Conservation (phyloP, 2,113 vertebrate genomes). For the Patagioenas fasciata region DNA sequence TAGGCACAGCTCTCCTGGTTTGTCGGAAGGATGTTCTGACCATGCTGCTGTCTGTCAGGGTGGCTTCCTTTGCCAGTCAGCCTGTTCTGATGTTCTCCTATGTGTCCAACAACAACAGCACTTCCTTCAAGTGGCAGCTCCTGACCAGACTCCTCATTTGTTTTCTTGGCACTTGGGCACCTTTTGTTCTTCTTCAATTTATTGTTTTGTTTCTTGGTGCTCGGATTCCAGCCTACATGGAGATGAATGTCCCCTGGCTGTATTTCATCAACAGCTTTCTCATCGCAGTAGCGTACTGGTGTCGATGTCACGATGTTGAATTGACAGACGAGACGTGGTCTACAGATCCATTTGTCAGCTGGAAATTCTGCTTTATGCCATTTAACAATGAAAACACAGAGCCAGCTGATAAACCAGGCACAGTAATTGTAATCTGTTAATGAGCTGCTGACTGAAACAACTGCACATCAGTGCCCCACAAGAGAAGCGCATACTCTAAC, state of each 20-base stretch:
- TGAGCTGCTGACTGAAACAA: background rate
- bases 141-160: constrained; percentile 66
- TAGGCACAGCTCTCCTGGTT: constrained; percentile 40
- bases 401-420: constrained; percentile 42
- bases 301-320: constrained; percentile 45
- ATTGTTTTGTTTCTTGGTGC: constrained; percentile 64
- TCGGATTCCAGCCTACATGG: constrained; percentile 81
- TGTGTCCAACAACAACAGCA: background rate
- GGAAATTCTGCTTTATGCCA: constrained; percentile 81
- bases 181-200: constrained; percentile 76
- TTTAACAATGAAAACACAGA: constrained; percentile 51
- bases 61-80: constrained; percentile 55
- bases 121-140: constrained; percentile 41
- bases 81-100: constrained; percentile 65
- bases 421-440: constrained; percentile 63
- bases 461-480: background rate
- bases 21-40: constrained; percentile 54
- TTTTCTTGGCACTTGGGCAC: constrained; percentile 83
- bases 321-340: constrained; percentile 53
- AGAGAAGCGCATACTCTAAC: rapidly evolving
- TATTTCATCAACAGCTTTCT: constrained; percentile 88
- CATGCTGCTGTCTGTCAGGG: constrained; percentile 62
- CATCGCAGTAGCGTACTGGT: constrained; percentile 75
- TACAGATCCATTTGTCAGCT: constrained; percentile 82
- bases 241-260: constrained; percentile 85